Base-by-base conservation (phyloP, 1,140 invertebrate species). In the Branchinecta lindahli region DNA sequence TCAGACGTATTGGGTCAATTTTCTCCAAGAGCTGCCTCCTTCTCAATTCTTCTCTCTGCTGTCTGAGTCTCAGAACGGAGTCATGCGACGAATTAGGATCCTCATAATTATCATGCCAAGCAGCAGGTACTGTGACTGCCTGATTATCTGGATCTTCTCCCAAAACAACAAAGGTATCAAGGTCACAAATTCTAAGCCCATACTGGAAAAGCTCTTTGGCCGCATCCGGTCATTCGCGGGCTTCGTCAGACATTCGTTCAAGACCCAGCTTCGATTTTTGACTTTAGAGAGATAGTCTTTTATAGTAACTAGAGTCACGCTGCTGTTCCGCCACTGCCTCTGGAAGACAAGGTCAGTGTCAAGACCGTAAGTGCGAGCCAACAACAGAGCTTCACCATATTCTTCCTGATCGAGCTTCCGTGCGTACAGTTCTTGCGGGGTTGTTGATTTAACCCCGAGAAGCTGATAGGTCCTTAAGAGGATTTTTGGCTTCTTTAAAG, bases 281-380 rank as follows among this genome's bases (percentile, higher is more conserved):
- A 92, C 86, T 82, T 91, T 91, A 70, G 85, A 81, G 74, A 92
- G 79, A 79, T 88, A 89, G 74, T 90, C 85, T 73, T 86, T 81
- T 73, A 92, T 91, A 5, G 86, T 84, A 66, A 85, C 82, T 21
- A 86, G 80, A 46, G 88, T 87, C 67, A 89, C 88, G 46, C 84
- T 82, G 10, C 84, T 86, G 74, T 86, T 87, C 70, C 85, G 79
- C 90, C 90, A 93, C 76, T 89, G 88, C 71, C 87, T 83, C 79
- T 92, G 89, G 78, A 89, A 92, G 5, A 92, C 89, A 9, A 87
- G 78, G 80, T 93, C 90, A 74, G 84, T 84, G 78, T 92, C 89
- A 72, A 93, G 80, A 71, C 83, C 81, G 77, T 90, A 91, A 7
- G 83, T 81, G 72, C 85, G 82, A 6, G 90, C 89, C 70, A 92